Base-by-base conservation (phyloP, 2,888 invertebrate genomes). In the Drosophila barbarae region DNA sequence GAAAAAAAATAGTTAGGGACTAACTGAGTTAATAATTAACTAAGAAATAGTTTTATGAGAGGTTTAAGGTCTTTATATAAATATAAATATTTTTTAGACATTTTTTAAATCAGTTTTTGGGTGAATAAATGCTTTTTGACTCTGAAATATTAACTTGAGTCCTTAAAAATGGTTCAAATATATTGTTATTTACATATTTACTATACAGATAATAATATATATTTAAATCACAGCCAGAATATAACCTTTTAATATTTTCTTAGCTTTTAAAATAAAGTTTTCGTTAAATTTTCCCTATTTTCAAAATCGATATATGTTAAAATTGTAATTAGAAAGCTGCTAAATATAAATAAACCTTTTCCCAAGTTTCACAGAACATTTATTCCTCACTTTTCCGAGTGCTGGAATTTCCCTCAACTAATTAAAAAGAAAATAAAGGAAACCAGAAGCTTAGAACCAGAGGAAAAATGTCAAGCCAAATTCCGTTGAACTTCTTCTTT, bases 361-460 rank as follows among this genome's bases (percentile, higher is more conserved):
- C 5, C 5, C 1, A 18, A 12, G 10, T 12, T 18, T 38, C 18
- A 0, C 3, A 7, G 10, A 28, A 46, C 10, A 15, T 12, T 10
- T 7, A 7, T 12, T 7, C 1, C 18, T 13, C 1, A 8, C 8
- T 18, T 46, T 32, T 46, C 9, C 6, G 5, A 21, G 46, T 46
- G 46, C 30, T 8, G 7, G 21, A 60, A 65, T 59, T 73, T 73
- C 51, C 12, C 71, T 50, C 54, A 53, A 73, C 76, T 76, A 65
- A 70, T 68, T 58, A 50, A 68, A 39, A 49, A 26, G 13, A 13
- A 34, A 47, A 23, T 32, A 6, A 9, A 10, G n/a, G 12, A 3
- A 39, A 34, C 58, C 9, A 32, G 2, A 34, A 9, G 35, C 32
- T 1, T 9, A 10, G 12, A 23, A 26, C 30, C 35, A 18, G 38